phyloP scores from a whole-genome alignment of 2,888 invertebrate genomes.

The Calliopum simillimum region DNA sequence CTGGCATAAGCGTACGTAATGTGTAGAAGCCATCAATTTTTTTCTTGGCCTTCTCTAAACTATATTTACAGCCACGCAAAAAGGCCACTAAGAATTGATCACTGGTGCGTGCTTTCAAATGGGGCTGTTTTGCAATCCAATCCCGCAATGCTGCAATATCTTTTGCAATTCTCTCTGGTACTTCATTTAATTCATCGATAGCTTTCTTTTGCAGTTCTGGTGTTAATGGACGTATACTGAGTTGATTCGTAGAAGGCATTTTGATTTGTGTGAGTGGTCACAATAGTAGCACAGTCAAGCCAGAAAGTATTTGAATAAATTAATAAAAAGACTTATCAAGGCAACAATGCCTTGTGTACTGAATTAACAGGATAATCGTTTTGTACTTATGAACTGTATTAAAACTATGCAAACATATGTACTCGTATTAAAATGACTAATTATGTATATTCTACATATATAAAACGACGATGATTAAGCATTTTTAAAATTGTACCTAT shows the following conservation, averaged over 20 bases:
- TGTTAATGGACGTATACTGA: constrained; percentile 52
- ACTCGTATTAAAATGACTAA: no score
- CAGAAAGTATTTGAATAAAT: no score
- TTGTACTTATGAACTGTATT: no score
- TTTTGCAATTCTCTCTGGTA: constrained; percentile 56
- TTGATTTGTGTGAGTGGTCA: no score
- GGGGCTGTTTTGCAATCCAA: constrained; percentile 69
- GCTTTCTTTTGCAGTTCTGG: constrained; percentile 61
- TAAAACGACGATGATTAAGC: no score
- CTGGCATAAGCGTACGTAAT: constrained; percentile 29
- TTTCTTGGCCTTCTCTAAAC: constrained; percentile 69
- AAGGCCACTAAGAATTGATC: constrained; percentile 69
- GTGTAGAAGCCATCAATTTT: constrained; percentile 73
- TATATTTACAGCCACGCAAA: constrained; percentile 70
- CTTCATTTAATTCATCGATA: constrained; percentile 68
- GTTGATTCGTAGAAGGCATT: constrained; percentile 38
- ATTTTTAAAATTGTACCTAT: no score
- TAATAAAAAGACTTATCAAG: no score
- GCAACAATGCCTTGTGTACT: no score
- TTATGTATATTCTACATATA: no score
- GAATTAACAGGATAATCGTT: no score
- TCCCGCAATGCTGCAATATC: constrained; percentile 64
- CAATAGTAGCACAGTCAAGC: no score
- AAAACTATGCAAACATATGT: no score
- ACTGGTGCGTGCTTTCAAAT: constrained; percentile 60